These are phyloP conservation scores for Hypotaenidia philippensis DNA, from an alignment of 2,797 vertebrate species.

Conservation along the genomic window DNA sequence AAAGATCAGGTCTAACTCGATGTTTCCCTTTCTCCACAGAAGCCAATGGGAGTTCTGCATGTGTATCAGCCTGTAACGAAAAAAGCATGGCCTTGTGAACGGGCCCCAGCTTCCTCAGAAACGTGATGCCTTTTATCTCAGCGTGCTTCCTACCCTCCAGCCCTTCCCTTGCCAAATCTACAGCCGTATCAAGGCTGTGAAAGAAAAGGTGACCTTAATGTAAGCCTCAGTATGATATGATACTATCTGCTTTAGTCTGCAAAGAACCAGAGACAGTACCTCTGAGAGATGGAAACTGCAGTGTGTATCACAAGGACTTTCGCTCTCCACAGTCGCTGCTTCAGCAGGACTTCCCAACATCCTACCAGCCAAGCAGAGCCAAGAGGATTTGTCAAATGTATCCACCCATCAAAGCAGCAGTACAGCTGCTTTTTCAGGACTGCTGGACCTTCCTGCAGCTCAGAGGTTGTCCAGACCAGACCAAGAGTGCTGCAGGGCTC, in stretches of 20 bases:
- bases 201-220: not conserved
- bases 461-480: not conserved
- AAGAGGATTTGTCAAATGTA: rapidly evolving
- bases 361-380: not conserved
- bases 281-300: not conserved
- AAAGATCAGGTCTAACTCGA: not conserved
- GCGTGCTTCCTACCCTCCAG: not conserved
- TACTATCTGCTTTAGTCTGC: not conserved
- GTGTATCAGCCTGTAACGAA: not conserved
- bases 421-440: rapidly evolving
- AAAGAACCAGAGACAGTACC: not conserved
- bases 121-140: not conserved
- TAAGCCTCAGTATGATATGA: rapidly evolving
- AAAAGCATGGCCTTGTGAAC: not conserved
- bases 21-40: not conserved
- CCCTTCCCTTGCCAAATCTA: not conserved
- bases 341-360: not conserved
- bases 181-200: not conserved
- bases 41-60: not conserved
- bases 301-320: not conserved
- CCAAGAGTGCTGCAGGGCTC: not conserved
- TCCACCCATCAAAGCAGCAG: not conserved
- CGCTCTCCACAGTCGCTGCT: not conserved
- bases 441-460: not conserved
- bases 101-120: not conserved